Evolutionary conservation across 2,888 invertebrate species (phyloP), one percentile per base, ranked within the genome.

Genomic region (Harmothoe impar): DNA sequence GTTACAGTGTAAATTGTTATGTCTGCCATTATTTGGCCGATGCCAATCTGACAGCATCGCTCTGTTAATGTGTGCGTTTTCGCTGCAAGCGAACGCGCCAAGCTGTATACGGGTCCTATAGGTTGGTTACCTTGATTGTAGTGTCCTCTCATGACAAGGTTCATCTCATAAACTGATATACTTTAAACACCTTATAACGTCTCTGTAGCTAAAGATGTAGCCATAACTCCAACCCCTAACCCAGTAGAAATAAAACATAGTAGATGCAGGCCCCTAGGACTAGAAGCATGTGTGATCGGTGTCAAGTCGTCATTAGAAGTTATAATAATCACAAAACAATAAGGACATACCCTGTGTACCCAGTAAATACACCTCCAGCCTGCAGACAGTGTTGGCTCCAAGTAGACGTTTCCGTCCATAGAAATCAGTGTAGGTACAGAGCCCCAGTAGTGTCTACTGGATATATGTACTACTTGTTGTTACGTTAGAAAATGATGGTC

Each of bases 341-440:
- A 72, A 72, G 84, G 51, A 84, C 29, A 33, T 43, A 25, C 51
- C 84, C 84, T 84, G 84, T 51, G 84, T 84, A 84, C 51, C 33
- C 29, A 15, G 84, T 84, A 29, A 84, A 84, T n/a, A 20, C 1
- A 20, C 84, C 35, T 33, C 43, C 84, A n/a, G 84, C 43, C 35
- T 33, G 43, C 84, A 84, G 84, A 78, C 78, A 78, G 78, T 84
- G 84, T 84, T 84, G 84, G 84, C 84, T 51, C 84, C 51, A 84
- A 84, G 84, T 84, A 84, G 84, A 84, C 10, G 84, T 84, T 84
- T 84, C 84, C 84, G 84, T 84, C 84, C 84, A 84, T 84, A 84
- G 84, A 51, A 35, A 84, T 25, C 84, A 84, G 84, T 84, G 84
- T 84, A 84, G 84, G 33, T 84, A 35, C 72, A 72, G 72, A 72